Base-by-base conservation (phyloP, 1,140 invertebrate species). In the Leptinotarsa texana region DNA sequence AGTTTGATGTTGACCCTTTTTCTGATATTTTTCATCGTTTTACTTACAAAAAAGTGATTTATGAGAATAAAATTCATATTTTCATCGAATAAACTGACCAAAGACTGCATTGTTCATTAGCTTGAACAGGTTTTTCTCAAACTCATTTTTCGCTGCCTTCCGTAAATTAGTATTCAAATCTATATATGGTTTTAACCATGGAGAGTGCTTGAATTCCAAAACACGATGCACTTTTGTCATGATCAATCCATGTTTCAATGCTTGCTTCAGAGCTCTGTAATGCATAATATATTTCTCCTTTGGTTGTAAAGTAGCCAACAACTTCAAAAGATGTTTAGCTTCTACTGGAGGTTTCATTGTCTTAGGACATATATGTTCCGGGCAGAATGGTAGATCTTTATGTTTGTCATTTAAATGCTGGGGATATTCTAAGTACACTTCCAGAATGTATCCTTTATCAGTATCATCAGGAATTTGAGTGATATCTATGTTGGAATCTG, bases 231-330 rank as follows among this genome's bases (percentile, higher is more conserved):
- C 82, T 82, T 27, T 27, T 27, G 27, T 27, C 5, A 27, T 27
- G 27, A 27, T 27, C 47, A 89, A 61, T 51, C 87, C 88, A 73
- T 83, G 21, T 69, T 83, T 67, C 22, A 88, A 18, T 76, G 83
- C 87, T 80, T 87, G 86, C 82, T 88, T 81, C 49, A 89, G 82
- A 80, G 85, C 87, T 75, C 78, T 72, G 82, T 88, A 87, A 82
- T 89, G 88, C 49, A 89, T 83, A 3, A 78, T 49, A 49, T 78
- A 27, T 27, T 74, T 80, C 86, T 86, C 3, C 87, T 86, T 17
- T 0, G 24, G 27, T 89, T 77, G 85, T 85, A 89, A 72, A 76
- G 89, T 78, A 24, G 65, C 63, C 62, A 78, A 49, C 17, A 78
- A 47, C 62, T 78, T 77, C 5, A 73, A 18, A 13, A 1, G 87